Conservation (phyloP, 2,888 invertebrate genomes). For the Taphrorychus bicolor region DNA sequence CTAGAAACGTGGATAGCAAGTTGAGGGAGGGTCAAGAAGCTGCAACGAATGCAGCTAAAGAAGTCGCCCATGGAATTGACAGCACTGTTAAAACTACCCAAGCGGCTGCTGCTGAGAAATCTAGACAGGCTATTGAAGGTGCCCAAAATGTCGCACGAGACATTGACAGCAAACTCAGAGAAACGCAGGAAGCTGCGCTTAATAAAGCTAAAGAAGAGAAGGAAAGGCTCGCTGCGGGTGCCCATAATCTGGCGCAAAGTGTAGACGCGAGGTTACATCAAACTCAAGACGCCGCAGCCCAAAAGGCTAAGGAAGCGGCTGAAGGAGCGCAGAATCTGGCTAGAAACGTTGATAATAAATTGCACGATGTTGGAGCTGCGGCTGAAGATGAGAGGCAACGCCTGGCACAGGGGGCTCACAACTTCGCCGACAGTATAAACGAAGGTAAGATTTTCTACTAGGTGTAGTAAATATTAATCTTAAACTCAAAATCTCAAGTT, state of each 20-base stretch:
- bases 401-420: constrained; percentile 22
- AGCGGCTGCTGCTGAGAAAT: constrained; percentile 3
- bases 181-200: constrained; percentile 21
- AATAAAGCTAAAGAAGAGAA: constrained; percentile 31
- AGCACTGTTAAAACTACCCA: constrained; percentile 36
- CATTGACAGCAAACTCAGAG: constrained; percentile 42
- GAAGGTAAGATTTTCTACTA: too few relatives aligned
- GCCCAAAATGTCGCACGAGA: constrained; percentile 37
- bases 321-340: constrained; percentile 37
- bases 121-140: not conserved
- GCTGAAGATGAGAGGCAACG: constrained; percentile 32
- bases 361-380: constrained; percentile 21
- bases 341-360: constrained; percentile 58
- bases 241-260: constrained; percentile 19
- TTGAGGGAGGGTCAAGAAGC: constrained; percentile 27
- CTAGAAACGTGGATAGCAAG: constrained; percentile 58
- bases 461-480: too few relatives aligned
- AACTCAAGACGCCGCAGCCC: constrained; percentile 30
- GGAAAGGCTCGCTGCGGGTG: constrained; percentile 29
- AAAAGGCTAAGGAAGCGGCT: constrained; percentile 23
- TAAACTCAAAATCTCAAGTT: too few relatives aligned
- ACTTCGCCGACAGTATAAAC: constrained; percentile 19
- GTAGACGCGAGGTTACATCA: constrained; percentile 30
- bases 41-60: constrained; percentile 26
- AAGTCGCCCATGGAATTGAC: constrained; percentile 33